Percentiles rank a stretch among this genome's conserved stretches.
Conservation (phyloP, 2,888 invertebrate genomes). For the Petrophora chlorosata region DNA sequence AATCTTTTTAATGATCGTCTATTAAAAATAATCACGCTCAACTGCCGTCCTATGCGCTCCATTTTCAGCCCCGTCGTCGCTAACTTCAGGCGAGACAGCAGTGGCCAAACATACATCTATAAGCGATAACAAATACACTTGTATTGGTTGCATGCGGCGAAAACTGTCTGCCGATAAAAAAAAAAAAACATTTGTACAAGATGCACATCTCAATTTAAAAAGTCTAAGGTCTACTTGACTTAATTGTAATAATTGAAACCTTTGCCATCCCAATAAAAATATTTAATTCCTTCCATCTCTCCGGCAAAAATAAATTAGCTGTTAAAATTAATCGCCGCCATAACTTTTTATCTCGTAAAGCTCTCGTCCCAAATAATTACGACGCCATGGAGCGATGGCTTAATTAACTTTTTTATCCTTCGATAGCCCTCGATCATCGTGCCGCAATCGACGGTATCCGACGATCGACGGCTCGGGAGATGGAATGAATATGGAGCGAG, state of each 20-base stretch:
- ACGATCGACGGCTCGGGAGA: background rate
- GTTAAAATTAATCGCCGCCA: background rate
- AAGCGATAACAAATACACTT: too few species aligned
- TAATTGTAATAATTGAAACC: background rate
- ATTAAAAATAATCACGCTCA: too few species aligned
- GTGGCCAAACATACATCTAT: too few species aligned
- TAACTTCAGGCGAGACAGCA: too few species aligned
- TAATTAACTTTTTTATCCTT: conserved; percentile 4
- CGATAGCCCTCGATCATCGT: conserved; percentile 1
- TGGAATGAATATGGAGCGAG: conserved; percentile 15
- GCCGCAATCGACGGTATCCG: background rate
- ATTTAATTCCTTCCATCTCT: background rate
- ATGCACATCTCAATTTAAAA: too few species aligned
- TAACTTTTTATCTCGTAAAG: conserved; percentile 2
- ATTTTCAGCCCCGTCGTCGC: too few species aligned
- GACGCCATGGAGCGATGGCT: background rate
- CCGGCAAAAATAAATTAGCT: conserved; percentile 3
- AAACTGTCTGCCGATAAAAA: background rate
- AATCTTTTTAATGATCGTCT: too few species aligned
- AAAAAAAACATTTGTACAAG: too few species aligned
- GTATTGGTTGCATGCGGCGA: too few species aligned
- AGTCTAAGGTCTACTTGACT: too few species aligned
- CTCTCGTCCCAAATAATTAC: conserved; percentile 6
- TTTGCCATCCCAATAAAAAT: background rate
- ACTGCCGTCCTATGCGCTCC: too few species aligned